These are phyloP conservation scores for Channa argus DNA, from an alignment of 2,113 vertebrate species.

Conservation along the genomic window DNA sequence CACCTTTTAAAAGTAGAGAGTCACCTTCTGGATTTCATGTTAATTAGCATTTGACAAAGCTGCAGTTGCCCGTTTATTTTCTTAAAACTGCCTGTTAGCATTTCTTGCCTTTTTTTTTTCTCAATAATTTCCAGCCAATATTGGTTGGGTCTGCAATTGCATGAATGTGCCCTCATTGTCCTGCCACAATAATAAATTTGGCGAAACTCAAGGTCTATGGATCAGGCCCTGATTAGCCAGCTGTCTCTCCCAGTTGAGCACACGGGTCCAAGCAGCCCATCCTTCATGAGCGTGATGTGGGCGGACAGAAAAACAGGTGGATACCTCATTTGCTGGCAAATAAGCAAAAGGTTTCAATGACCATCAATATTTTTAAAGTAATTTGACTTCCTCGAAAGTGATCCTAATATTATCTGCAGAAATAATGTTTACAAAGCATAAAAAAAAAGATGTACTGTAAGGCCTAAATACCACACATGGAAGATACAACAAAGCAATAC, in stretches of 20 bases:
- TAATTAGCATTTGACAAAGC: conserved; percentile 62
- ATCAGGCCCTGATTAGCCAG: conserved; percentile 83
- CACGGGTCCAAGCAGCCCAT: conserved; percentile 69
- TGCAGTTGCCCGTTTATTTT: conserved; percentile 64
- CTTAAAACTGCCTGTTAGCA: conserved; percentile 70
- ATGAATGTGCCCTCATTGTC: conserved; percentile 83
- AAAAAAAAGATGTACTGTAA: background rate
- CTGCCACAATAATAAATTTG: conserved; percentile 89
- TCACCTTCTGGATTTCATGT: conserved; percentile 25
- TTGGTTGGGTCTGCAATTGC: conserved; percentile 80
- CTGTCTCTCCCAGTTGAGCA: conserved; percentile 83
- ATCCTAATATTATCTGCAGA: background rate
- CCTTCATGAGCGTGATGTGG: conserved; percentile 80
- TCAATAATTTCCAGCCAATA: conserved; percentile 81
- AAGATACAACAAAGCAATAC: conserved; percentile 27
- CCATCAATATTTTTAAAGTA: conserved; percentile 20
- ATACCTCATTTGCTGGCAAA: conserved; percentile 58
- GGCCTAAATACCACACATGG: conserved; percentile 38
- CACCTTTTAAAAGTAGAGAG: conserved; percentile 6
- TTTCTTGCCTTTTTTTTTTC: conserved; percentile 52
- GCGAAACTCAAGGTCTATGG: conserved; percentile 82
- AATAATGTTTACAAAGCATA: conserved; percentile 5
- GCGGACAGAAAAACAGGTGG: conserved; percentile 81
- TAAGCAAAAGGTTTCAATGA: conserved; percentile 45
- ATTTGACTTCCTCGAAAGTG: background rate